Evolutionary conservation across 2,113 vertebrate species (phyloP).

Genomic region (Amblyornis subalaris): DNA sequence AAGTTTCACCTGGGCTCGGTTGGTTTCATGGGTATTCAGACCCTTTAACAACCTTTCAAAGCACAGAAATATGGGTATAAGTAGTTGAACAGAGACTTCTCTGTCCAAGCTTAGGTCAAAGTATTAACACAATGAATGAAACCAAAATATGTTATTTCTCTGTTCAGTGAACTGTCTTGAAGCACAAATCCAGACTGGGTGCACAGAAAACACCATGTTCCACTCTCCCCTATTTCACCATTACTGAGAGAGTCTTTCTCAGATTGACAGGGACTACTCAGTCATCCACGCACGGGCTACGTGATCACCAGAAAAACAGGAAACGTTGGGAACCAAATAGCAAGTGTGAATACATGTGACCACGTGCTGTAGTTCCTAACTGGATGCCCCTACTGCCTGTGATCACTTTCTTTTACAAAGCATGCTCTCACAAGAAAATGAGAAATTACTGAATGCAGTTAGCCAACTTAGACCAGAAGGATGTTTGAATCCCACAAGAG

Average conservation of each 20-base stretch:
- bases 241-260: neutral
- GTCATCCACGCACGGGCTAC: neutral
- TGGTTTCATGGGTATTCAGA: neutral
- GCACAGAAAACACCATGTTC: neutral
- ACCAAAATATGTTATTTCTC: neutral
- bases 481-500: neutral
- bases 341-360: neutral
- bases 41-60: neutral
- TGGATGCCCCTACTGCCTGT: neutral
- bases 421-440: neutral
- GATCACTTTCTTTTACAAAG: neutral
- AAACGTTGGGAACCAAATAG: neutral
- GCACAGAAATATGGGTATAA: neutral
- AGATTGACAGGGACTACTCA: neutral
- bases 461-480: neutral
- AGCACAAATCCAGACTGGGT: neutral
- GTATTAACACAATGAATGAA: neutral
- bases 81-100: neutral
- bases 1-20: neutral
- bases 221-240: neutral
- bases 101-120: neutral
- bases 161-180: neutral
- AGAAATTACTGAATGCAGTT: neutral
- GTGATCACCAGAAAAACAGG: neutral
- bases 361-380: accelerated